These are phyloP conservation scores for Antheraea assamensis DNA, from an alignment of 2,888 invertebrate species.

Conservation along the genomic window DNA sequence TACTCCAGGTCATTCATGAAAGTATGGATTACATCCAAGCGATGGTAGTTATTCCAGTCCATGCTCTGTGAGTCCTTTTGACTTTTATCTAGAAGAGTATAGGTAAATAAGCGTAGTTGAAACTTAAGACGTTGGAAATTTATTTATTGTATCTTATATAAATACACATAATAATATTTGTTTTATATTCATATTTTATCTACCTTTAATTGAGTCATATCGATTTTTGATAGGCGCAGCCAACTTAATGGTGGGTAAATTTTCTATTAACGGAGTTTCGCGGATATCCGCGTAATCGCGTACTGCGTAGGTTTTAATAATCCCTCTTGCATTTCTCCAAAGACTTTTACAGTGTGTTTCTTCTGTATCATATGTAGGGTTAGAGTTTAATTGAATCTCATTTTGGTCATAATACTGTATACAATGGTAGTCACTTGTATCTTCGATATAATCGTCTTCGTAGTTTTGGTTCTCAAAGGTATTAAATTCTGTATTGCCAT, in stretches of 20 bases:
- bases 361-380: not conserved
- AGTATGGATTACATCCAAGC: conserved; percentile 56
- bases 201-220: conserved; percentile 1
- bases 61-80: conserved; percentile 33
- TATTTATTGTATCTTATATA: too few species aligned
- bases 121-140: too few species aligned
- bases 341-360: not conserved
- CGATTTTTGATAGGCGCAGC: not conserved
- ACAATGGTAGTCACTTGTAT: not conserved
- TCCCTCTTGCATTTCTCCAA: conserved; percentile 16
- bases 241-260: not conserved
- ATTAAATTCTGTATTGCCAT: not conserved
- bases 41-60: conserved; percentile 67
- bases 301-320: not conserved
- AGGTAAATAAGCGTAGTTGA: not conserved
- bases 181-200: not conserved
- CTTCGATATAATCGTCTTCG: not conserved
- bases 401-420: not conserved
- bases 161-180: too few species aligned
- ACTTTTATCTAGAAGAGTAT: not conserved
- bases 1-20: conserved; percentile 64
- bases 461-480: not conserved
- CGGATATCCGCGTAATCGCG: not conserved
- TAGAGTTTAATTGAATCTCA: not conserved
- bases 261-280: not conserved